Conservation (phyloP, 2,797 vertebrate species). For the Acipenser oxyrinchus region DNA sequence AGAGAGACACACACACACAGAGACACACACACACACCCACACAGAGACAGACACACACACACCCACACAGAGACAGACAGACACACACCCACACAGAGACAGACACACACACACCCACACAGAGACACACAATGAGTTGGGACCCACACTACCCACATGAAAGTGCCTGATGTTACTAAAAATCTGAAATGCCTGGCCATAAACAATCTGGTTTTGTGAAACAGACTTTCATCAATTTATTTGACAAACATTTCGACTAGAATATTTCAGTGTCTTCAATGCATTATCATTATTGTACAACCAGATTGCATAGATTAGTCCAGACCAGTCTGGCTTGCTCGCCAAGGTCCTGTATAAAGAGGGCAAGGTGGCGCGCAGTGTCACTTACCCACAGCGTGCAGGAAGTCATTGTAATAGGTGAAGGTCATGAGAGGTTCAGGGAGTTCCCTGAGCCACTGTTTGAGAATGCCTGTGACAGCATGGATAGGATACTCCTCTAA, state of each 20-base stretch:
- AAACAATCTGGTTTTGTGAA: too few relatives aligned
- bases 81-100: not conserved
- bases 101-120: too few relatives aligned
- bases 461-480: slow-evolving; percentile 83
- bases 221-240: not conserved
- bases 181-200: too few relatives aligned
- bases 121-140: not conserved
- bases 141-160: too few relatives aligned
- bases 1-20: rapidly evolving
- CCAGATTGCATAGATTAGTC: too few relatives aligned
- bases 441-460: slow-evolving; percentile 88
- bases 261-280: not conserved
- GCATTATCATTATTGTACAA: too few relatives aligned
- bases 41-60: too few relatives aligned
- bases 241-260: not conserved
- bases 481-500: slow-evolving; percentile 90
- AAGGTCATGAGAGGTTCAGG: slow-evolving; percentile 93
- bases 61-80: not conserved
- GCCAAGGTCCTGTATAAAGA: not conserved
- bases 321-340: not conserved
- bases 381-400: slow-evolving; percentile 77
- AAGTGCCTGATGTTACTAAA: too few relatives aligned
- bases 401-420: slow-evolving; percentile 81
- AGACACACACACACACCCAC: rapidly evolving
- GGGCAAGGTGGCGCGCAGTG: too few relatives aligned